Base-by-base conservation (phyloP, 2,113 vertebrate species). In the Hyla sarda region DNA sequence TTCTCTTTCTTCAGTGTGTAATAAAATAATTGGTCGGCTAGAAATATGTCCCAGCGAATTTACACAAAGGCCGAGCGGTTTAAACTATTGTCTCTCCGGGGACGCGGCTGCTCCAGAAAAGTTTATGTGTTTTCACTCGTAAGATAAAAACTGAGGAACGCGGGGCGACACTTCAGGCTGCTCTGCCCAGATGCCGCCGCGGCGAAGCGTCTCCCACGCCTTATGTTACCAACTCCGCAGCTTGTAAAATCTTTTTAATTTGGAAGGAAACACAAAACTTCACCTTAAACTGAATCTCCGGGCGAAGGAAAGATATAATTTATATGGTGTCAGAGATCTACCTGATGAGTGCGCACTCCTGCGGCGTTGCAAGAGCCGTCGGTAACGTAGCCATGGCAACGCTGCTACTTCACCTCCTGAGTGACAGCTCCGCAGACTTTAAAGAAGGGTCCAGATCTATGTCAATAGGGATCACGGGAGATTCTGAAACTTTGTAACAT, bases 31-130 rank as follows among this genome's bases (percentile, higher is more conserved):
- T 80, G 77, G 54, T 34, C 37, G 21, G 25, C 76, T 79, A 16
- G 58, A 82, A 67, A 82, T 34, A 50, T 69, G 79, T 82, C 79
- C 25, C 60, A 9, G 37, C 6, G 17, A 82, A 67, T 67, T 69
- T 48, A 82, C 79, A 28, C 37, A 17, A 23, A 37, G 54, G 52
- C 56, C 34, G 79, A 48, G 37, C 4, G 47, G 60, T 67, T 50
- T 82, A 67, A 50, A 30, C 60, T 28, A 67, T 50, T 30, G 37
- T 45, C 41, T 82, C 79, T 67, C 56, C n/a, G 25, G 56, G 79
- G 79, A 50, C 34, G 37, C 45, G 23, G 56, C 79, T n/a, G 16
- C 60, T 67, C 45, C 82, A 91, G 91, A 94, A 92, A 69, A 86
- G 54, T 60, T 60, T 80, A 52, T 60, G 77, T 34, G 30, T 80